Evolutionary conservation across 1,140 invertebrate species (phyloP), one percentile per base, ranked within the genome.

Genomic region (Lucilia sericata): DNA sequence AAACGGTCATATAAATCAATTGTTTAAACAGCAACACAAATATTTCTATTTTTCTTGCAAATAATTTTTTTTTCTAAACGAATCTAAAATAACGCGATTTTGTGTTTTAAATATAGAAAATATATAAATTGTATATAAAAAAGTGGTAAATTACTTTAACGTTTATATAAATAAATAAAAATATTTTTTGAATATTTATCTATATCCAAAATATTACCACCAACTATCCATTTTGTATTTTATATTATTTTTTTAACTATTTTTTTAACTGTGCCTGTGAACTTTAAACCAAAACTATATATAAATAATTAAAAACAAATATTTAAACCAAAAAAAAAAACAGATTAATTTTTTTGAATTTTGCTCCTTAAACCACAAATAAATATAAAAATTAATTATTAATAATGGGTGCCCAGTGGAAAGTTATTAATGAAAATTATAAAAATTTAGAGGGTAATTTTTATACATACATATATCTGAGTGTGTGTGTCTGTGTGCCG

Each of bases 381-480:
- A 21, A n/a, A 8, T 34, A 9, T 9, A 78, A 17, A 81, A 47
- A 19, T 47, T 51, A 84, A 82, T n/a, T 74, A 34, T 34, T 21
- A 82, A 87, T 81, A 75, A 90, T 90, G 89, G 89, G 86, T 76
- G 87, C 89, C 74, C 89, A 90, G 89, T 90, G 89, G 89, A 89
- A 88, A 78, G 74, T 86, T 83, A 90, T 90, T 84, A 90, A 90
- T 85, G 84, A 86, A 75, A 90, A 89, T 87, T 90, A 90, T 85
- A 90, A 90, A 83, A 90, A 90, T 86, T 84, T 90, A 85, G 89
- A 90, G 85, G 89, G 89, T 90, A 90, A 90, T 83, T 83, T 65
- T 70, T 21, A 19, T 14, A 4, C 12, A 5, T 55, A 55, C 25
- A 30, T 30, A 30, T 30, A 2, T 30, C 13, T 60, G 13, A 7